Evolutionary conservation across 1,140 invertebrate species (phyloP), one percentile per base, ranked within the genome.

Genomic region (Orchesella cincta): DNA sequence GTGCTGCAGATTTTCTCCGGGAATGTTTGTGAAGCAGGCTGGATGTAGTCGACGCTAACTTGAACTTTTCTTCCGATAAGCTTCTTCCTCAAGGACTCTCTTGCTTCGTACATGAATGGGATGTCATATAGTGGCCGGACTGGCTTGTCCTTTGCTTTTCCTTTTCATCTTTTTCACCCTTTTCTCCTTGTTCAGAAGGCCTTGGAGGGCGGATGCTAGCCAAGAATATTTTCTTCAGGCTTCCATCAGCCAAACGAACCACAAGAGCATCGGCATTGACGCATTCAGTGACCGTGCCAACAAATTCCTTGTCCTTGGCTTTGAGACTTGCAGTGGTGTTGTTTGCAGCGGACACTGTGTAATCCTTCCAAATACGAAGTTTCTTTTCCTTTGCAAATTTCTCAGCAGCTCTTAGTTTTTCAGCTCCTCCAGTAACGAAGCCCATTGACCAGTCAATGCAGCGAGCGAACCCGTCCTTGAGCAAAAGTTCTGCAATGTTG

Each of bases 401-500:
- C 87, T 99, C 93, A 78, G 96, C 91, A 83, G 91, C 88, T 85
- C 95, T 86, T 2, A 98, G 87, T 83, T 93, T 93, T 36, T 96
- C 92, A 31, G 92, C 90, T 70, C 94, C 93, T 80, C 87, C 87
- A 57, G 93, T 93, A 83, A 96, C 93, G 46, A 93, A 91, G 33
- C 91, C 92, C 86, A 99, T 93, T 12, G 94, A 97, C 96, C 96
- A 98, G 84, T 99, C 97, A n/a, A 98, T 94, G 84, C 96, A 98
- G 84, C 91, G 92, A 0, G 96, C 98, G 83, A 97, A 95, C 29
- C 98, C 97, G 87, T 98, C 93, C 79, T 87, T 90, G 71, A 99
- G 84, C 52, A 99, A 86, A 57, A 92, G 88, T 84, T 98, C 97
- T 0, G 98, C 96, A 86, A 99, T 99, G 83, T 98, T 98, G 78